phyloP scores from a whole-genome alignment of 1,140 invertebrate genomes.

The Tetranychus urticae region DNA sequence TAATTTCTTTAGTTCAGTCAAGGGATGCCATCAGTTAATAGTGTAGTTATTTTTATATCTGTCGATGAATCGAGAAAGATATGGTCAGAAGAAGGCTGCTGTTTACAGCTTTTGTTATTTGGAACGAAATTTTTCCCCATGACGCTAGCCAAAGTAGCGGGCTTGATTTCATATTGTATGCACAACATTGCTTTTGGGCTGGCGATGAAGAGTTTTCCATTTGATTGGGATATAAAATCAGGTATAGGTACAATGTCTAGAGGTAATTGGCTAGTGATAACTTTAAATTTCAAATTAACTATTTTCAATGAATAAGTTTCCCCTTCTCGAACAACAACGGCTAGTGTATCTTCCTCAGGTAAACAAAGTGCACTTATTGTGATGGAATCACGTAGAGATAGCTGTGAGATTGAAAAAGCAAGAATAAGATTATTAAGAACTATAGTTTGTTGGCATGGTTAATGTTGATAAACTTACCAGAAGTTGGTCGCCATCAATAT shows the following conservation, averaged over 20 bases:
- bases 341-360: neutral
- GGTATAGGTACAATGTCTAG: neutral
- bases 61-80: neutral
- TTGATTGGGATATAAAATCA: neutral
- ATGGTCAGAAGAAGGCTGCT: neutral
- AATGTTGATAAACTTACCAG: neutral
- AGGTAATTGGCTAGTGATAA: neutral
- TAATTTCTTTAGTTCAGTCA: neutral
- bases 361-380: neutral
- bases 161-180: neutral
- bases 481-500: neutral
- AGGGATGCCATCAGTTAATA: neutral
- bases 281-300: neutral
- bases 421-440: no score
- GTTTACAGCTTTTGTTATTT: neutral
- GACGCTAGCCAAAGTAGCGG: neutral
- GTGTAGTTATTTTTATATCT: neutral
- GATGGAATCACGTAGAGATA: neutral
- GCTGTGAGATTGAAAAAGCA: neutral
- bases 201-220: neutral
- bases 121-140: neutral
- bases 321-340: neutral
- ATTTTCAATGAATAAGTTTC: neutral
- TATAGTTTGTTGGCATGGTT: neutral
- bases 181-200: neutral